Evolutionary conservation across 1,140 invertebrate species (phyloP).

Genomic region (Mya arenaria): DNA sequence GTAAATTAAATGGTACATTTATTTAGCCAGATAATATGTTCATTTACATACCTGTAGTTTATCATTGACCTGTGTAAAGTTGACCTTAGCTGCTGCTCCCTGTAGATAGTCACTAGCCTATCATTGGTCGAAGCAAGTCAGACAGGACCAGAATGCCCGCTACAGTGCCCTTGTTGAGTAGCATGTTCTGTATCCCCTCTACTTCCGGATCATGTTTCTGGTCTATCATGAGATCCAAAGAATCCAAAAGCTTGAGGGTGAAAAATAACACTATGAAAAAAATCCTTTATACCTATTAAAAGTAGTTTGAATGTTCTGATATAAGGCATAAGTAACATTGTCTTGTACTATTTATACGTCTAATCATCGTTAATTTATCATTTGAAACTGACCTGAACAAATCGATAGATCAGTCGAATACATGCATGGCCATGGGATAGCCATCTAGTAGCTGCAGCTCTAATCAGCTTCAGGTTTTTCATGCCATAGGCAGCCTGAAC

Average conservation of each 20-base stretch:
- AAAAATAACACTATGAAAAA: too few species aligned
- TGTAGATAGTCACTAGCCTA: conserved; percentile 15
- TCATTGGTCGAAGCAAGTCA: conserved; percentile 9
- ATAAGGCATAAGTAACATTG: too few species aligned
- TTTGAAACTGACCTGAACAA: conserved; percentile 11
- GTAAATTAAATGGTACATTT: background rate
- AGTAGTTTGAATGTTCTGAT: too few species aligned
- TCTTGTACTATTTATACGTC: too few species aligned
- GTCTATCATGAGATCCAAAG: conserved; percentile 1
- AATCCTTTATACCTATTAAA: too few species aligned
- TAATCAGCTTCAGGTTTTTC: conserved; percentile 16
- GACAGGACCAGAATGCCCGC: conserved; percentile 8
- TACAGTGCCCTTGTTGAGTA: background rate
- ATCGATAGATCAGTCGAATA: conserved; percentile 23
- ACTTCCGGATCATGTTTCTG: conserved; percentile 15
- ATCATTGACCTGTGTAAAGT: background rate
- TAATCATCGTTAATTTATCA: too few species aligned
- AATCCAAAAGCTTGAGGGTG: too few species aligned
- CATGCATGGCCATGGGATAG: conserved; percentile 26
- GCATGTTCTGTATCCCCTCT: conserved; percentile 16
- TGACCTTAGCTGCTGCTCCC: background rate
- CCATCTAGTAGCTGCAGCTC: conserved; percentile 27
- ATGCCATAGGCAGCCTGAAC: conserved; percentile 19
- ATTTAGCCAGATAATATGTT: background rate
- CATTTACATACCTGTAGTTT: background rate